Conservation (phyloP, 2,113 vertebrate genomes). For the Sphyrna mokarran region DNA sequence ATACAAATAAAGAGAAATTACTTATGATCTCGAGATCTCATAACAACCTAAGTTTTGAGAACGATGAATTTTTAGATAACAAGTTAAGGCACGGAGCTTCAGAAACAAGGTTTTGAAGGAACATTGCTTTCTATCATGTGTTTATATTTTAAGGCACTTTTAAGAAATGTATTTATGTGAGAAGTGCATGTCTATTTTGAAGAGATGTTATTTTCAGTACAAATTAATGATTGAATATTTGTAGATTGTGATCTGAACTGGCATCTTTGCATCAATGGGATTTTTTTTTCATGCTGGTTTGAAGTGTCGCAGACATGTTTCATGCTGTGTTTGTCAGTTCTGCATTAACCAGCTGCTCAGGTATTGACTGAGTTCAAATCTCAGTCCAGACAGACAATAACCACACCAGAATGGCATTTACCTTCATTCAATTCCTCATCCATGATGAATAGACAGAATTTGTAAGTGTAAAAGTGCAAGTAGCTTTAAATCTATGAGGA, state of each 20-base stretch:
- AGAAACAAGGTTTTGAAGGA: constrained; percentile 82
- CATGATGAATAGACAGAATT: background rate
- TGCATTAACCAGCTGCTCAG: constrained; percentile 18
- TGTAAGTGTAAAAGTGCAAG: background rate
- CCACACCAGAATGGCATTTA: background rate
- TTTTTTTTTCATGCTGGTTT: background rate
- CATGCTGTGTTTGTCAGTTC: constrained; percentile 28
- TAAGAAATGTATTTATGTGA: constrained; percentile 30
- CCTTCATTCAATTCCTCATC: background rate
- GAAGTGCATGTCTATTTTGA: constrained; percentile 36
- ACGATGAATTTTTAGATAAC: constrained; percentile 85
- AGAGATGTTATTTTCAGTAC: constrained; percentile 32
- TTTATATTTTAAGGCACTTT: constrained; percentile 26
- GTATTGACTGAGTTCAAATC: constrained; percentile 18
- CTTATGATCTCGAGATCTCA: constrained; percentile 97
- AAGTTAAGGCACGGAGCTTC: constrained; percentile 85
- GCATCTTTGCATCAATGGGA: background rate
- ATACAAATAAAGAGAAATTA: constrained; percentile 92
- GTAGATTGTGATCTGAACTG: constrained; percentile 27
- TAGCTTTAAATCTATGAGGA: background rate
- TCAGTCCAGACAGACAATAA: background rate
- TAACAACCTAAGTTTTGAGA: constrained; percentile 95
- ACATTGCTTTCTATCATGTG: background rate
- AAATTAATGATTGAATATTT: constrained; percentile 13
- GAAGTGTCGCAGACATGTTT: constrained; percentile 8